Percentiles rank a stretch among this genome's conserved stretches.
These are phyloP conservation scores for Charadrius vociferus DNA, from an alignment of 2,113 vertebrate genomes.

Conservation along the genomic window DNA sequence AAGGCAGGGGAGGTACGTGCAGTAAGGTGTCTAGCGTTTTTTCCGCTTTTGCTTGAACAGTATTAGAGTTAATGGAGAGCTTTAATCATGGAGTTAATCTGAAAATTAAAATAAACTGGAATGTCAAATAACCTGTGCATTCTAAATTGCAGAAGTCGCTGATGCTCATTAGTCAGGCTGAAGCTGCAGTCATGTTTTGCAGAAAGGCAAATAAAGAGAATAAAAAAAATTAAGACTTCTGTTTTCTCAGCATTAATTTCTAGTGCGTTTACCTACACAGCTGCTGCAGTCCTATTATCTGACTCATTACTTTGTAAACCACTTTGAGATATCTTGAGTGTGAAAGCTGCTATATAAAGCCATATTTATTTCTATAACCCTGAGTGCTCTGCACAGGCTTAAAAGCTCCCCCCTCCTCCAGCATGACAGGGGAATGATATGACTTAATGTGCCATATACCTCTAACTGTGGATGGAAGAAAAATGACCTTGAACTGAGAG, in stretches of 20 bases:
- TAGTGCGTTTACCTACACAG: neutral
- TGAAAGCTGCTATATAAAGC: conserved; percentile 31
- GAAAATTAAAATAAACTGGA: conserved; percentile 19
- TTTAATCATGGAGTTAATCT: conserved; percentile 45
- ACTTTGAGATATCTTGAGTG: neutral
- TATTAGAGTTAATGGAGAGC: neutral
- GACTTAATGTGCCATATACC: conserved; percentile 21
- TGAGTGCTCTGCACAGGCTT: neutral
- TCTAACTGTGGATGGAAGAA: neutral
- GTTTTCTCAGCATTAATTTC: conserved; percentile 23
- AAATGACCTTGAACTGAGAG: conserved; percentile 54
- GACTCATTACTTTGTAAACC: conserved; percentile 47
- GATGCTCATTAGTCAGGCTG: conserved; percentile 1
- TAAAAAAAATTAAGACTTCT: neutral
- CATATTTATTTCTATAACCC: conserved; percentile 17
- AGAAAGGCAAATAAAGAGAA: conserved; percentile 15
- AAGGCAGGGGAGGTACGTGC: neutral
- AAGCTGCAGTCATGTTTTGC: neutral
- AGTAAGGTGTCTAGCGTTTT: neutral
- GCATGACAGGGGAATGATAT: neutral
- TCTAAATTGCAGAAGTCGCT: neutral
- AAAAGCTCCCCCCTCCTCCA: conserved; percentile 15
- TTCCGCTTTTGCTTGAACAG: neutral
- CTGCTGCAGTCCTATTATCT: conserved; percentile 26
- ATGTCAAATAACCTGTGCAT: neutral